Percentiles rank a stretch among this genome's conserved stretches.
Evolutionary conservation across 2,113 vertebrate genomes (phyloP).

Genomic region (Odocoileus virginianus): DNA sequence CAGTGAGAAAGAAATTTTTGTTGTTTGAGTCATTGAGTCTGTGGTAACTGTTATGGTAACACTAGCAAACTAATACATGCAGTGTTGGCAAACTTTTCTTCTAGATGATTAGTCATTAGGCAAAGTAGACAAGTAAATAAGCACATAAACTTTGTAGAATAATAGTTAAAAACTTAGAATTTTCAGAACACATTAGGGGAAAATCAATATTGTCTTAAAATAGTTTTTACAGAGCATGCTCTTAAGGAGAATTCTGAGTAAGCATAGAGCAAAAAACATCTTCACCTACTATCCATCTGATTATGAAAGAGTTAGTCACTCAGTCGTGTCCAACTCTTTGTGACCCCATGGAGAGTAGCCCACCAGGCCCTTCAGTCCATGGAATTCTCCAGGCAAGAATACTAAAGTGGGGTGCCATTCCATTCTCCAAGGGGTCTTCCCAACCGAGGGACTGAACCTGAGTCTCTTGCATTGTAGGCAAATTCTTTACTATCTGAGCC

Average conservation of each 20-base stretch:
- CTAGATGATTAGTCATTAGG: background rate
- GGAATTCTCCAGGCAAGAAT: background rate
- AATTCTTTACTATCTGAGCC: background rate
- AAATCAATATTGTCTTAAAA: background rate
- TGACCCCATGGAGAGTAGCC: background rate
- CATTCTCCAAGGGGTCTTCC: background rate
- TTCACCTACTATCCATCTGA: background rate
- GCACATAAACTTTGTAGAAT: background rate
- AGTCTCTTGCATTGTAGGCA: background rate
- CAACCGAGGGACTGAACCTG: background rate
- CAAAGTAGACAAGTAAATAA: background rate
- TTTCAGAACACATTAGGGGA: background rate
- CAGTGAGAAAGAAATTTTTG: background rate
- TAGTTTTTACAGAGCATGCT: background rate
- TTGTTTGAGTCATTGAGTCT: background rate
- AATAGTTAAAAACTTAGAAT: background rate
- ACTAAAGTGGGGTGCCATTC: background rate
- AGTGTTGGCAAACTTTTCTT: background rate
- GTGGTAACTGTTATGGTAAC: background rate
- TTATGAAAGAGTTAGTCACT: background rate
- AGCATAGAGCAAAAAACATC: background rate
- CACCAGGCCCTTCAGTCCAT: background rate
- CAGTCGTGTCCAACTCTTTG: background rate
- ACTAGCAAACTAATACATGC: background rate
- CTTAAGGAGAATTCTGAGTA: background rate